Evolutionary conservation across 2,888 invertebrate species (phyloP), one percentile per base, ranked within the genome.

Genomic region (Hylaea fasciaria): DNA sequence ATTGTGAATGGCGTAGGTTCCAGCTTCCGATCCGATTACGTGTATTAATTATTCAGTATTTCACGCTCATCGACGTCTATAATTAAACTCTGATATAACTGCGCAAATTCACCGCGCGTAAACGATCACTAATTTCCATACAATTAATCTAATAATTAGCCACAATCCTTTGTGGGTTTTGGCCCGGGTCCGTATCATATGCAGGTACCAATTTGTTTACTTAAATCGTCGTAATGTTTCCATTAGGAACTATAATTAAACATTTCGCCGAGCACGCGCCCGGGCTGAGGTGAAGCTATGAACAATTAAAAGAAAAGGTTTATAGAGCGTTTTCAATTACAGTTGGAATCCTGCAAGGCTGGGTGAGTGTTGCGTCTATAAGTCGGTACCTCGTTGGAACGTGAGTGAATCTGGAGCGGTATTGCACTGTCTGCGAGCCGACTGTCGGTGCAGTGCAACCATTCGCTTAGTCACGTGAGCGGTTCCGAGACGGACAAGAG

Each of bases 111-210:
- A 82, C 80, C 78, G 68, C 83, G 69, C 78, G 78, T 81, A 77
- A 4, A 32, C 84, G 77, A 82, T 80, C 81, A 83, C 84, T 82
- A 88, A 89, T 89, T 88, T 85, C 82, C 85, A 85, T 86, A 82
- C 82, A 85, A 90, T 89, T 86, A 89, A 88, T 87, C 84, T 78
- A 84, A 85, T 89, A 82, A 90, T 89, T 89, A 88, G 85, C 85
- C 78, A 78, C 82, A 83, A 83, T 85, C 79, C 77, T 71, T 69
- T 80, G 75, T 73, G 73, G 79, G 71, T 82, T 87, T 62, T 81
- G 78, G 74, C 73, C 74, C 75, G 77, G 64, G 73, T 69, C 74
- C 47, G 64, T 60, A 72, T 78, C 73, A 74, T 76, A 77, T 70
- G 58, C 69, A 69, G 75, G 78, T 69, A 49, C 11, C 48, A 44